Percentiles rank a stretch among this genome's conserved stretches.
phyloP scores from a whole-genome alignment of 2,888 invertebrate genomes.

The Acleris holmiana region DNA sequence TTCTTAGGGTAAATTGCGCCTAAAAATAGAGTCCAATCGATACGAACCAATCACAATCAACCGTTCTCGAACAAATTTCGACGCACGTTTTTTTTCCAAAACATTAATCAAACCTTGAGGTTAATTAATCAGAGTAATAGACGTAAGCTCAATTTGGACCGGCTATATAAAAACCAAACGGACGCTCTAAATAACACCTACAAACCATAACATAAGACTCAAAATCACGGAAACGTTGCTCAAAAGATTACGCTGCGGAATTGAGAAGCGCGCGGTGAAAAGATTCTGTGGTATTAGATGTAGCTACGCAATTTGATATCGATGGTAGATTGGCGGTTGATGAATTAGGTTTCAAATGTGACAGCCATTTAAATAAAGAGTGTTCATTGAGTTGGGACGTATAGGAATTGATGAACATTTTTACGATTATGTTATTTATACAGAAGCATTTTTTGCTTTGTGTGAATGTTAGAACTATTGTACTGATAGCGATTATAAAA shows the following conservation, averaged over 20 bases:
- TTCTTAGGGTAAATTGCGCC: background rate
- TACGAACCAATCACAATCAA: constrained; percentile 17
- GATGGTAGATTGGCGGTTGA: background rate
- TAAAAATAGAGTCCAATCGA: constrained; percentile 17
- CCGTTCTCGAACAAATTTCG: constrained; percentile 23
- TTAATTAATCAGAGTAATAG: constrained; percentile 28
- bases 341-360: background rate
- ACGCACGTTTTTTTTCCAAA: constrained; percentile 23
- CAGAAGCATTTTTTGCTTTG: too few species aligned
- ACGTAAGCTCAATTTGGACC: constrained; percentile 17
- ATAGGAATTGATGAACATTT: too few species aligned
- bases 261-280: background rate
- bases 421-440: too few species aligned
- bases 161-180: constrained; percentile 15
- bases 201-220: too few species aligned
- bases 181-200: constrained; percentile 7
- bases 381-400: too few species aligned
- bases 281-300: background rate
- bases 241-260: background rate
- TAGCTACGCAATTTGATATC: constrained; percentile 2
- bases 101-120: constrained; percentile 29
- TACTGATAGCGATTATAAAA: too few species aligned
- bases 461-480: too few species aligned
- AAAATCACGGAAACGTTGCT: background rate
- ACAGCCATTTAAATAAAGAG: background rate